phyloP scores from a whole-genome alignment of 2,888 invertebrate species.

The Eupithecia dodoneata region DNA sequence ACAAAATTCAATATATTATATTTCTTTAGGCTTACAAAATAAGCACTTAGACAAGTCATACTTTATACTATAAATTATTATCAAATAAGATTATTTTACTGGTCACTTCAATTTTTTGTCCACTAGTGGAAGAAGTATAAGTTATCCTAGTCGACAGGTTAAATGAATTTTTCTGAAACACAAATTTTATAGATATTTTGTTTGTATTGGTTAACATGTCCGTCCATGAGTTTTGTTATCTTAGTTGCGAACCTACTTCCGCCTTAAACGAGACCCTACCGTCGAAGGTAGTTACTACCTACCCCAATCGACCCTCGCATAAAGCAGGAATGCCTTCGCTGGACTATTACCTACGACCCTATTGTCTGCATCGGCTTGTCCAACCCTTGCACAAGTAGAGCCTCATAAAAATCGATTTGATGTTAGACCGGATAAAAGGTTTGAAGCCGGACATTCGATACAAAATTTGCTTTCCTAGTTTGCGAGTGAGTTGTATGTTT shows the following conservation, averaged over 20 bases:
- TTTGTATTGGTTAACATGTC: not conserved
- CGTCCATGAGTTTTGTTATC: not conserved
- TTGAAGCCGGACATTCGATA: not conserved
- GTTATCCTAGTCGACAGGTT: no score
- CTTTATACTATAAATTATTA: no score
- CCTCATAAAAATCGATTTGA: slow-evolving; percentile 13
- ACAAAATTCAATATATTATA: no score
- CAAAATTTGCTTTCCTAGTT: not conserved
- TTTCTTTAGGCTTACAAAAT: no score
- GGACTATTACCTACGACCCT: slow-evolving; percentile 69
- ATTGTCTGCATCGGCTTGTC: slow-evolving; percentile 76
- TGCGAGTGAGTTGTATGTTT: not conserved
- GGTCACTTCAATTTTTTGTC: no score
- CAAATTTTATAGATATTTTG: not conserved
- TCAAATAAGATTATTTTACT: no score
- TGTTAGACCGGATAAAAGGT: not conserved
- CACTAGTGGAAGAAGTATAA: no score
- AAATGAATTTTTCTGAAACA: not conserved
- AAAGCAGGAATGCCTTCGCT: slow-evolving; percentile 76
- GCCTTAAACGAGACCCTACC: slow-evolving; percentile 16
- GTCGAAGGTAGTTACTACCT: slow-evolving; percentile 45
- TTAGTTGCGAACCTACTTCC: slow-evolving; percentile 17
- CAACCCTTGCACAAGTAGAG: slow-evolving; percentile 67
- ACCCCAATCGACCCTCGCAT: slow-evolving; percentile 73
- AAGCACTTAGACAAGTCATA: no score